Base-by-base conservation (phyloP, 2,888 invertebrate genomes). In the Deroplatys truncata region DNA sequence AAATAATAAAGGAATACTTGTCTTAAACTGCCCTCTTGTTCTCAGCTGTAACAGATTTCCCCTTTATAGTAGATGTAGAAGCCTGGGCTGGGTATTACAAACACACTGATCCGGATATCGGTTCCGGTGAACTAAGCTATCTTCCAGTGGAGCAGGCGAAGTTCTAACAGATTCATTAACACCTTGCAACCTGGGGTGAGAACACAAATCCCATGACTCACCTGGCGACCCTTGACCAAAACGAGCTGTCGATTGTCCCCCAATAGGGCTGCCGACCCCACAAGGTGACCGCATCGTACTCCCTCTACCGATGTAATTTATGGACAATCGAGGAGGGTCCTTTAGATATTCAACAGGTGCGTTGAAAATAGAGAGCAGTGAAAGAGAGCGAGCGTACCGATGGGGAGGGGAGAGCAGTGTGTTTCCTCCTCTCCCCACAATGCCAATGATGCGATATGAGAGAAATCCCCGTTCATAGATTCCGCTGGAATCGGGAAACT, bases 311-410 rank as follows among this genome's bases (percentile, higher is more conserved):
- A 35, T 87, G 87, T 87, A 87, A 87, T 87, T 87, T 87, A 87
- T 87, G 87, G 31, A 83, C 87, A 82, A 87, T 87, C 87, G 82
- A 83, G 87, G 43, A 72, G 87, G 83, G 49, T 29, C 87, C 83
- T 87, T 82, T 83, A 82, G 87, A 83, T 82, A 87, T 87, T 87
- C 87, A 87, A 87, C 87, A 87, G 87, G 87, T 87, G 87, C 29
- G 82, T 82, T n/a, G 31, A 87, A 83, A 87, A 83, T 87, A 43
- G 83, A 83, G 87, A 87, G 83, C 28, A 82, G 83, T 83, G 82
- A 72, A 72, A 87, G 87, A 87, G 82, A 82, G 85, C 31, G 28
- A 82, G 29, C 56, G 86, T 86, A 20, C 28, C 29, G 49, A 43
- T 43, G 10, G 43, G 86, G 28, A 56, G 20, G 31, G 29, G 56